Percentiles rank a stretch among this genome's conserved stretches.
Conservation (phyloP, 2,113 vertebrate species). For the Hymenochirus boettgeri region DNA sequence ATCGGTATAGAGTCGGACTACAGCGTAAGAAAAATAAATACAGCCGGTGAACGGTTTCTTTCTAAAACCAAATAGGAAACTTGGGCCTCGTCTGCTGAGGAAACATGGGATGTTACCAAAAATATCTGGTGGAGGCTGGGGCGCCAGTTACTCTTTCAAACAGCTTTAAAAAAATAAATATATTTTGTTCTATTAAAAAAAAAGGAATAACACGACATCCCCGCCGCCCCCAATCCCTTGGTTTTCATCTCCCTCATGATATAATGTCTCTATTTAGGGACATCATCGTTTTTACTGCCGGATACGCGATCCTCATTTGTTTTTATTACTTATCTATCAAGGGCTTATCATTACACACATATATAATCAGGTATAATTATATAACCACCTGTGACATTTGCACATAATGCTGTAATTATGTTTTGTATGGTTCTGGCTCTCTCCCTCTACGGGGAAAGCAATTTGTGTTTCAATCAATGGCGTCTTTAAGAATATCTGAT, state of each 20-base stretch:
- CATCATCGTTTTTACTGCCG: neutral
- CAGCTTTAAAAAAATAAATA: neutral
- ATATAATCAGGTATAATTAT: slow-evolving; percentile 2
- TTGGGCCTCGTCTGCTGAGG: neutral
- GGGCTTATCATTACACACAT: neutral
- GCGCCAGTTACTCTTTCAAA: neutral
- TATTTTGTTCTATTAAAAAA: neutral
- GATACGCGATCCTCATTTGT: neutral
- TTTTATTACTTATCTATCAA: neutral
- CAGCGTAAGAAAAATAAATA: too few species aligned
- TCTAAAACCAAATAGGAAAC: too few species aligned
- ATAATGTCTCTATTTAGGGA: neutral
- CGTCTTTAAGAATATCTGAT: too few species aligned
- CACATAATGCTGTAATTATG: neutral
- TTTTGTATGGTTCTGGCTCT: too few species aligned
- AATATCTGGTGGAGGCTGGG: neutral
- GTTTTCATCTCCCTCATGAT: neutral
- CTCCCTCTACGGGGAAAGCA: neutral
- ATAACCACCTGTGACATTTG: neutral
- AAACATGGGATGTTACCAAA: neutral
- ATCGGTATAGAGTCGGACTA: too few species aligned
- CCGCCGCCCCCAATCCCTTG: neutral
- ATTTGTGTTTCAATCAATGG: neutral
- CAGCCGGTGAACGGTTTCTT: too few species aligned
- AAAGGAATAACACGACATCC: neutral